Evolutionary conservation across 2,888 invertebrate species (phyloP).

Genomic region (Drosophila nr. perissopoda): DNA sequence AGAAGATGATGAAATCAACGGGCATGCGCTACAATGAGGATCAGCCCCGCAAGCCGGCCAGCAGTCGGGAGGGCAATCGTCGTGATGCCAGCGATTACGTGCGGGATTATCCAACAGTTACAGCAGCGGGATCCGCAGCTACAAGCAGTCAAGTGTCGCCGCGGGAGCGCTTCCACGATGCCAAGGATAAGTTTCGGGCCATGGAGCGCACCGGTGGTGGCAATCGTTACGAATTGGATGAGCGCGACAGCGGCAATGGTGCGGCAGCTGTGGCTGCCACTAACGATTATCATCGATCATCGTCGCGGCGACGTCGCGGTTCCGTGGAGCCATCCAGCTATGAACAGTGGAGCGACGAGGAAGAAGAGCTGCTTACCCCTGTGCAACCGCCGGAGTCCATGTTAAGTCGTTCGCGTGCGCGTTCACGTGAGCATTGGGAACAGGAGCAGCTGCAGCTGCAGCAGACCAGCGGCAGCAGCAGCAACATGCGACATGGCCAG

Average conservation of each 20-base stretch:
- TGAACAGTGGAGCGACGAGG: constrained; percentile 84
- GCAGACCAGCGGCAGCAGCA: constrained; percentile 33
- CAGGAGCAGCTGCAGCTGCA: constrained; percentile 30
- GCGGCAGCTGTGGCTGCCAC: background rate
- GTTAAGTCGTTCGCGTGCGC: constrained; percentile 66
- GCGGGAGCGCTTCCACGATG: constrained; percentile 92
- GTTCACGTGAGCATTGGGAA: constrained; percentile 72
- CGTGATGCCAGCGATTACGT: constrained; percentile 26
- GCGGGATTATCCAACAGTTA: constrained; percentile 1
- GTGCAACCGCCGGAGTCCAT: constrained; percentile 23
- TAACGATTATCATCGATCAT: constrained; percentile 52
- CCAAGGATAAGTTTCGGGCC: constrained; percentile 93
- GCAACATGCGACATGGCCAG: constrained; percentile 31
- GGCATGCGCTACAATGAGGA: constrained; percentile 83
- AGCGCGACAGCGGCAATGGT: constrained; percentile 82
- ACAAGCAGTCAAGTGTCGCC: constrained; percentile 86
- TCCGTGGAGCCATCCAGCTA: constrained; percentile 73
- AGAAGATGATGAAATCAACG: constrained; percentile 85
- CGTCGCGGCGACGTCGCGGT: constrained; percentile 72
- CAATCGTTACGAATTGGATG: constrained; percentile 86
- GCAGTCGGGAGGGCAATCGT: constrained; percentile 32
- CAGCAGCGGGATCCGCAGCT: background rate
- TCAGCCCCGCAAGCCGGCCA: constrained; percentile 30
- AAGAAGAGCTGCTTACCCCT: constrained; percentile 39
- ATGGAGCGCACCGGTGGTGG: constrained; percentile 86